A percentile compares a stretch with the other conserved stretches of the same genome.
Conservation (phyloP, 2,113 vertebrate genomes). For the Dicerorhinus sumatrensis region DNA sequence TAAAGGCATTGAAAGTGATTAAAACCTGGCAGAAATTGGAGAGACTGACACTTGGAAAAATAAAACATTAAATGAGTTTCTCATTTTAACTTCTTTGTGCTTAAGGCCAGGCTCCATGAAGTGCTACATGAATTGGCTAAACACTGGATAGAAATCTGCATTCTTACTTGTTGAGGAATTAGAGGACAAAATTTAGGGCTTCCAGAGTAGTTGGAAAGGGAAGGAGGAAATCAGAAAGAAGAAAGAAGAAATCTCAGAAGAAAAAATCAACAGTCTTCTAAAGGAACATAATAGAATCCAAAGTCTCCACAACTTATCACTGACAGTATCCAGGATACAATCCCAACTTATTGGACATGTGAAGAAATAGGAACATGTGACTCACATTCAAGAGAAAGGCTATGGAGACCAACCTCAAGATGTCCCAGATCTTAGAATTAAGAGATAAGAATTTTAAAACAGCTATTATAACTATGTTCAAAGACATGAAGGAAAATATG, state of each 20-base stretch:
- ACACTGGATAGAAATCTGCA: background rate
- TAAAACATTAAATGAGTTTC: background rate
- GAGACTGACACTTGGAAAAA: background rate
- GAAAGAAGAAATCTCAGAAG: too few species aligned
- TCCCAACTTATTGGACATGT: background rate
- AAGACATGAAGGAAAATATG: background rate
- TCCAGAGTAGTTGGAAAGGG: background rate
- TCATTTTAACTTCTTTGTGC: background rate
- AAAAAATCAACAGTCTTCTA: background rate
- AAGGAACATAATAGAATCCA: background rate
- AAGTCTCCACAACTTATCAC: background rate
- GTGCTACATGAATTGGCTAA: background rate
- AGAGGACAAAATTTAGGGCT: background rate
- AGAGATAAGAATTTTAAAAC: constrained; percentile 28
- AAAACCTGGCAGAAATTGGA: background rate
- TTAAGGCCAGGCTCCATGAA: background rate
- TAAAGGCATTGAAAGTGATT: background rate
- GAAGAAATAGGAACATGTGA: background rate
- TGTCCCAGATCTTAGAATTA: background rate
- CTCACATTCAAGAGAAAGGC: background rate
- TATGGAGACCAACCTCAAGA: background rate
- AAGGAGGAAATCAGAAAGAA: background rate
- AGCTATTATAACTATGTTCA: background rate
- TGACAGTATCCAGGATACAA: background rate
- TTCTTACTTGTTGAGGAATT: background rate